Percentiles rank a stretch among this genome's conserved stretches.
Evolutionary conservation across 2,113 vertebrate genomes (phyloP).

Genomic region (Hydrochoerus hydrochaeris): DNA sequence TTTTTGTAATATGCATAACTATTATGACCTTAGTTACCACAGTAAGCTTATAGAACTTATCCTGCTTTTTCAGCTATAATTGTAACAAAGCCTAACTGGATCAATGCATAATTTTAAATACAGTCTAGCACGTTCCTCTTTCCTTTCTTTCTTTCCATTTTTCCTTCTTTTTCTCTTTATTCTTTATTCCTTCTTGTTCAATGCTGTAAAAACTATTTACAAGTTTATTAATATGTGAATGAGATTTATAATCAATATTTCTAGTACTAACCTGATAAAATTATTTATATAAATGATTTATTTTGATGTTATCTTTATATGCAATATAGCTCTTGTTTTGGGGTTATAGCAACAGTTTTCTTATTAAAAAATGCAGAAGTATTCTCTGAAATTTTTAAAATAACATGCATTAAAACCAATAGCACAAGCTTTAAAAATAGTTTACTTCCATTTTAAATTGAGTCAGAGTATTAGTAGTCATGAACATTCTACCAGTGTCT

Average conservation of each 20-base stretch:
- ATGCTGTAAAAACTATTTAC: not conserved
- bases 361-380: not conserved
- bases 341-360: not conserved
- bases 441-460: not conserved
- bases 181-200: not conserved
- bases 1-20: not conserved
- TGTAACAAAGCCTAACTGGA: not conserved
- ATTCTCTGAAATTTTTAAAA: constrained; percentile 17
- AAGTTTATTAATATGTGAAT: not conserved
- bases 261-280: not conserved
- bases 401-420: not conserved
- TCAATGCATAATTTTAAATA: not conserved
- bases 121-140: fast-evolving
- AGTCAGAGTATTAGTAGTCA: not conserved
- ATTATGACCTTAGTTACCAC: not conserved
- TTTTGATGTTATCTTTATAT: not conserved
- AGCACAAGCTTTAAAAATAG: not conserved
- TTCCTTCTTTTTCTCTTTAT: fast-evolving
- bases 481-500: not conserved
- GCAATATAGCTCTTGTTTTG: not conserved
- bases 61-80: not conserved
- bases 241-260: not conserved
- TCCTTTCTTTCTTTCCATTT: not conserved
- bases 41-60: not conserved
- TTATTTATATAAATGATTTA: not conserved